phyloP scores from a whole-genome alignment of 2,888 invertebrate genomes.

The Melanostoma mellinum region DNA sequence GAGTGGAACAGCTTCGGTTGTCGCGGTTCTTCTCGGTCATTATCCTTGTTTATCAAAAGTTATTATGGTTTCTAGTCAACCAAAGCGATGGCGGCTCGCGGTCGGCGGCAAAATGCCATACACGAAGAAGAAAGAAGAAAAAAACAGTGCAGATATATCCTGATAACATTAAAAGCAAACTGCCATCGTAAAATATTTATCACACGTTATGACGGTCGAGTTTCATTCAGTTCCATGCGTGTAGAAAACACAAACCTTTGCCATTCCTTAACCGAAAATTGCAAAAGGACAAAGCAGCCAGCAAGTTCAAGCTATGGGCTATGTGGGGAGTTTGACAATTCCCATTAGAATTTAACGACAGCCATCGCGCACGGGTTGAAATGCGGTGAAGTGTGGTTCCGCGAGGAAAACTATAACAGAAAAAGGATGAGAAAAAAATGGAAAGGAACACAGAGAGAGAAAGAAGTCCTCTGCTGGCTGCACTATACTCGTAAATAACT shows the following conservation, averaged over 20 bases:
- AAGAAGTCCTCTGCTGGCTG: constrained; percentile 20
- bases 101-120: constrained; percentile 44
- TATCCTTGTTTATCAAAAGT: constrained; percentile 72
- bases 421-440: constrained; percentile 32
- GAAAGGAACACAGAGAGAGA: neutral
- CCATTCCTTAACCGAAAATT: constrained; percentile 1
- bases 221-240: neutral
- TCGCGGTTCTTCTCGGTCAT: constrained; percentile 51
- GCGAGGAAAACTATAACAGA: constrained; percentile 21
- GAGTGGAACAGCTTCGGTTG: neutral
- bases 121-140: constrained; percentile 42
- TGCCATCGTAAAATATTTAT: constrained; percentile 70
- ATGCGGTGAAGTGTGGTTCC: constrained; percentile 5
- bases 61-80: constrained; percentile 58
- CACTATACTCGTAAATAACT: constrained; percentile 55
- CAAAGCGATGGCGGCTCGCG: neutral
- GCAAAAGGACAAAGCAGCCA: constrained; percentile 55
- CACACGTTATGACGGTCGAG: constrained; percentile 63
- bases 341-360: constrained; percentile 71
- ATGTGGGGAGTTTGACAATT: constrained; percentile 65
- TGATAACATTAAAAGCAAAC: constrained; percentile 69
- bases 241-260: constrained; percentile 1
- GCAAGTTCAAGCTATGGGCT: constrained; percentile 63
- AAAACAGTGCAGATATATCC: constrained; percentile 42
- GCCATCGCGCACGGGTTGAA: constrained; percentile 37